Base-by-base conservation (phyloP, 2,797 vertebrate genomes). In the Intellagama lesueurii region DNA sequence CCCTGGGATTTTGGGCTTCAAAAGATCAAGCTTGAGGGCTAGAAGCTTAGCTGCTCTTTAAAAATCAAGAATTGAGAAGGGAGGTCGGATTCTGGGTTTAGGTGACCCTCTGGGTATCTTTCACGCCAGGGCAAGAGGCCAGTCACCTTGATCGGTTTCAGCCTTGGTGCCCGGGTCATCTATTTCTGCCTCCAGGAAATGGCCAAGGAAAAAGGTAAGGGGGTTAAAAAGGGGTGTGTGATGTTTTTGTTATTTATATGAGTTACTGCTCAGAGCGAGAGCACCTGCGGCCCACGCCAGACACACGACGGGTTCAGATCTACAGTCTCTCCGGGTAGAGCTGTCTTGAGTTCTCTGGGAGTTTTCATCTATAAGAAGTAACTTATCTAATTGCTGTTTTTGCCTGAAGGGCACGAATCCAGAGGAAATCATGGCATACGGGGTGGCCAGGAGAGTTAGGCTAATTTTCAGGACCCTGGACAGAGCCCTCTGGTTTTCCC, bases 171-270 rank as follows among this genome's bases (percentile, higher is more conserved):
- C 75, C 97, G 99, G 94, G 99, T 99, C 24, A 99, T 99, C 95
- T 99, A 99, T 96, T 99, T 98, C 97, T 99, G 99, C 93, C 97
- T 99, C 30, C 98, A 98, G 87, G 99, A 99, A 94, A 98, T 99
- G 90, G 98, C 98, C 85, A 98, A 97, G 90, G 99, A 99, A 85
- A 95, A 98, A 98, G 98, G 99, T 99, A 26, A 35, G 2, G 5
- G 35, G 5, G 30, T 5, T 4, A 4, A 26, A 11, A 24, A 11
- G 40, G 3, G 17, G 16, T 22, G 14, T 22, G 4, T 5, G 16
- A 64, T 22, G 5, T 22, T 22, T 64, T 64, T 64, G 19, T 64
- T 22, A 22, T 64, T 64, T 64, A 22, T 19, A 22, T 14, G 16
- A 17, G 16, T 17, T 64, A 17, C 60, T 16, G 9, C 22, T 32